Base-by-base conservation (phyloP, 2,797 vertebrate species). In the Oryzias dopingdopingensis region DNA sequence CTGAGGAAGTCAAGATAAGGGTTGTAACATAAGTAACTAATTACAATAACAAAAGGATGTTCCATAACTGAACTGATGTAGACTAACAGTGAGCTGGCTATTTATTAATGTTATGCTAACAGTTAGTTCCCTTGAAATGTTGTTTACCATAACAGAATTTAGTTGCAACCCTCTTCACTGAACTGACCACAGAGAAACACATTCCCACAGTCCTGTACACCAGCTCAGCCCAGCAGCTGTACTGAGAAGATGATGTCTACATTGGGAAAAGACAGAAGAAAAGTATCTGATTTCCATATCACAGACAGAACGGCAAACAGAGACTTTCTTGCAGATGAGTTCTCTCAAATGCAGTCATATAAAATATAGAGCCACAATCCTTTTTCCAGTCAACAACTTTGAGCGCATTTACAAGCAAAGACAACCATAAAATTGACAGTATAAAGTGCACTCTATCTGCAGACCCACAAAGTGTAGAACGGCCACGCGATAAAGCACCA, bases 381-480 rank as follows among this genome's bases (percentile, higher is more conserved):
- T 47, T 58, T 17, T 60, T 46, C 3, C 52, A 59, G 59, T 54
- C 1, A 63, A 59, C 64, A 49, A 17, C 49, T 76, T 47, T 61
- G 73, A 72, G 60, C 17, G 62, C 77, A 52, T 71, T 59, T 43
- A 49, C 76, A 61, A 70, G 65, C 65, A 81, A 80, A 86, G 83
- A 65, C 67, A 6, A 82, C 62, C 81, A 52, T 73, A 72, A 86
- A 85, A 88, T 87, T 26, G 3, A 52, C 74, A 52, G 70, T 51
- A 65, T 81, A 52, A 83, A 44, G 86, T 68, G 56, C 68, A 78
- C 80, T 78, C 77, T 54, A 85, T 84, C 79, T 81, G 62, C 76
- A 67, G 65, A 84, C 62, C 59, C 77, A 75, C 86, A 86, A 76
- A 84, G 84, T 76, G 74, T 48, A 50, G 40, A 79, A 44, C 4